Percentiles rank a stretch among this genome's conserved stretches.
Evolutionary conservation across 2,888 invertebrate genomes (phyloP).

Genomic region (Ferdinandea cuprea): DNA sequence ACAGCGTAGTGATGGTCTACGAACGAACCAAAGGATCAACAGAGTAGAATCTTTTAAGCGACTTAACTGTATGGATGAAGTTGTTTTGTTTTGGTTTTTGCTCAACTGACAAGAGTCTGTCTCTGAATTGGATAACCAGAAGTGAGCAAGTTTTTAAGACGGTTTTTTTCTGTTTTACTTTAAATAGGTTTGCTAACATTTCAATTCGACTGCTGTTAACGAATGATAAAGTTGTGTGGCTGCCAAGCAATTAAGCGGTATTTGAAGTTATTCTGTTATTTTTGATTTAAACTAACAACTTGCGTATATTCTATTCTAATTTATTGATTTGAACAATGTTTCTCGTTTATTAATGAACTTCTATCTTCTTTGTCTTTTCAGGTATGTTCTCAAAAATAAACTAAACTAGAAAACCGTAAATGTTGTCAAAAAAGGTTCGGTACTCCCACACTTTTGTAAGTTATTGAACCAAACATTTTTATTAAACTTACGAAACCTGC

Average conservation of each 20-base stretch:
- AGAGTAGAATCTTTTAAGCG: slow-evolving; percentile 48
- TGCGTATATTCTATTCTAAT: neutral
- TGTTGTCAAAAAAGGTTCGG: neutral
- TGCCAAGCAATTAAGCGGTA: too few species aligned
- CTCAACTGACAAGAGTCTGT: slow-evolving; percentile 8
- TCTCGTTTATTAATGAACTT: neutral
- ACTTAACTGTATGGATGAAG: slow-evolving; percentile 59
- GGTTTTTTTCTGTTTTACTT: neutral
- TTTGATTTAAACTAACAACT: neutral
- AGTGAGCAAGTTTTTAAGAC: slow-evolving; percentile 19
- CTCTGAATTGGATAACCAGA: slow-evolving; percentile 15
- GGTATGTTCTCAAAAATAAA: slow-evolving; percentile 14
- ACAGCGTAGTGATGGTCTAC: slow-evolving; percentile 36
- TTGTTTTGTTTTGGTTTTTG: slow-evolving; percentile 14
- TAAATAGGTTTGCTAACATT: too few species aligned
- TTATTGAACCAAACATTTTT: too few species aligned
- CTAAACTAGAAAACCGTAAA: neutral
- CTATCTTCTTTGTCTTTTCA: slow-evolving; percentile 27
- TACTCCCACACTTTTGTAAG: too few species aligned
- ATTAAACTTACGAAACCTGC: too few species aligned
- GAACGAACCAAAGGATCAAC: slow-evolving; percentile 15
- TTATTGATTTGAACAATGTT: neutral
- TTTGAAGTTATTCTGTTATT: too few species aligned
- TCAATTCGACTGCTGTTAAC: slow-evolving; percentile 6
- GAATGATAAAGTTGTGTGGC: neutral